These are phyloP conservation scores for Dendrocopos noguchii DNA, from an alignment of 2,113 vertebrate species.

Conservation along the genomic window DNA sequence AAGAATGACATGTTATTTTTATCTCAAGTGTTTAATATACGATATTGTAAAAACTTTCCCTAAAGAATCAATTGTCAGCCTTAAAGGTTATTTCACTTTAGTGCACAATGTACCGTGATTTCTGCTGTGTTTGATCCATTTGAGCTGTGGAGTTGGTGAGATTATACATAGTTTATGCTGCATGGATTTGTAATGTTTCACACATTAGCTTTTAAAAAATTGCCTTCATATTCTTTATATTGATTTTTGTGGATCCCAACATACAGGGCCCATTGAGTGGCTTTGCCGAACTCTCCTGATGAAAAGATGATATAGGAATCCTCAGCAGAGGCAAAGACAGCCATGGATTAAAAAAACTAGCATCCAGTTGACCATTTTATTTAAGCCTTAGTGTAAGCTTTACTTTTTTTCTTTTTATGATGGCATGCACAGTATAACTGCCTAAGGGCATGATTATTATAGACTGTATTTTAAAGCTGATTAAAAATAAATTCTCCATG, in stretches of 20 bases:
- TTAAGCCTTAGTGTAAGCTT: constrained; percentile 21
- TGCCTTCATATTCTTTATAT: constrained; percentile 30
- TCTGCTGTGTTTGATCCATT: constrained; percentile 37
- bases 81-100: constrained; percentile 49
- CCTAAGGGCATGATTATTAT: constrained; percentile 57
- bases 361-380: constrained; percentile 37
- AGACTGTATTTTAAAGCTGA: constrained; percentile 70
- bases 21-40: constrained; percentile 14
- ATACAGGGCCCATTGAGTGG: background rate
- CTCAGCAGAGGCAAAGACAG: constrained; percentile 36
- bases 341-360: background rate
- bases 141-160: constrained; percentile 23
- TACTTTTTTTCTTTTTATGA: background rate
- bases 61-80: constrained; percentile 15
- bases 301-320: constrained; percentile 50
- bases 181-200: constrained; percentile 60
- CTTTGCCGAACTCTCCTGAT: constrained; percentile 29
- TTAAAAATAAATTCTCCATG: constrained; percentile 74
- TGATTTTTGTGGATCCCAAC: constrained; percentile 38
- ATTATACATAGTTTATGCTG: constrained; percentile 43
- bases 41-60: constrained; percentile 35
- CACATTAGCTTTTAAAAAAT: constrained; percentile 56
- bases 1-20: constrained; percentile 10
- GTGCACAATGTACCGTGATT: background rate
- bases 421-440: constrained; percentile 43